Base-by-base conservation (phyloP, 2,888 invertebrate species). In the Pseudanteris insignis region DNA sequence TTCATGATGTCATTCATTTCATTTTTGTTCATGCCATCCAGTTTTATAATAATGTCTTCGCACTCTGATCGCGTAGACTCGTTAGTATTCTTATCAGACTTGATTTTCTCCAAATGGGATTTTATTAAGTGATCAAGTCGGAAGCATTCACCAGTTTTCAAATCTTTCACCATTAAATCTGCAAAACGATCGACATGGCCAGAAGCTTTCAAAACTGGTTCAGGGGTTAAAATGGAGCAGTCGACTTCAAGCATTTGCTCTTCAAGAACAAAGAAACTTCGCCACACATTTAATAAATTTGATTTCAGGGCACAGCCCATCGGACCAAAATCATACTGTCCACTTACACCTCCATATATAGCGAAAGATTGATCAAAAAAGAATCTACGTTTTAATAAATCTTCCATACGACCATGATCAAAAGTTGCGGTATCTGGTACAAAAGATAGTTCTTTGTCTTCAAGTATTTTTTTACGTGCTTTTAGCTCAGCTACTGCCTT, bases 161-260 rank as follows among this genome's bases (percentile, higher is more conserved):
- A 74, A 83, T 99, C 99, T 80, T 99, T 99, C 0, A 98, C 97
- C 99, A 99, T 99, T 55, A 95, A 87, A 83, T 99, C 99, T 36
- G 98, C 96, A 84, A 99, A 99, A 53, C 98, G 86, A 73, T 99
- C 99, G 0, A 99, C 98, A 81, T 99, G 99, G 0, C 99, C 63
- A 1, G 58, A 63, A 10, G 99, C 96, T 77, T 96, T 96, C 6
- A 99, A 83, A 1, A 99, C 98, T 7, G 92, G 88, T 77, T 99
- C 99, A 0, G 98, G 99, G 0, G 99, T 99, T 40, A 99, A 81
- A 77, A 98, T 92, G 1, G 97, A 95, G 77, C 97, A 97, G 77
- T 98, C 97, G 3, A 99, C 96, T 82, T 99, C 98, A 47, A 99
- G 83, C 97, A 99, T 98, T 79, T 96, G 94, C 78, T 99, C 99